These are phyloP conservation scores for Rhagoletis pomonella DNA, from an alignment of 1,140 invertebrate genomes.

Conservation along the genomic window DNA sequence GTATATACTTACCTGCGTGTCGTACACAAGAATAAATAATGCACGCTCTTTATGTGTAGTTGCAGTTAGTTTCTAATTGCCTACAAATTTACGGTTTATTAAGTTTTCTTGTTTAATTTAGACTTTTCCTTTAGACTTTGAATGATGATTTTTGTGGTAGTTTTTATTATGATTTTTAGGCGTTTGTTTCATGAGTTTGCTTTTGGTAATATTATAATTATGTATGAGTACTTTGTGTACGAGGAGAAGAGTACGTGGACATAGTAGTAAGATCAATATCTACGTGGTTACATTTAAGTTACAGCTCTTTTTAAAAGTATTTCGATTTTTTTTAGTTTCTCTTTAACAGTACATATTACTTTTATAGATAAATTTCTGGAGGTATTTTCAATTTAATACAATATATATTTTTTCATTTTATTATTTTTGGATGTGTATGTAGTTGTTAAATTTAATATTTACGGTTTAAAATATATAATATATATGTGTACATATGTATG, in stretches of 20 bases:
- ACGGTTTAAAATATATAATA: background rate
- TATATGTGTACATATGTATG: background rate
- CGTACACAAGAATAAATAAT: background rate
- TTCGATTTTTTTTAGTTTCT: background rate
- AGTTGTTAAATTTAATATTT: background rate
- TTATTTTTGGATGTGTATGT: background rate
- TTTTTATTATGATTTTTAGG: background rate
- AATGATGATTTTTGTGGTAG: background rate
- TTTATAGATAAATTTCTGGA: constrained; percentile 21
- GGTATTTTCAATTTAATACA: constrained; percentile 50
- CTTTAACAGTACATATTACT: background rate
- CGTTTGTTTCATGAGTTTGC: background rate
- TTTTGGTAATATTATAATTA: constrained; percentile 14
- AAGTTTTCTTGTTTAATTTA: constrained; percentile 6
- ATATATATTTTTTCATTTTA: background rate
- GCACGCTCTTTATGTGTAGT: constrained; percentile 5
- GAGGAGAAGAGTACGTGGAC: background rate
- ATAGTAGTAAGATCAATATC: background rate
- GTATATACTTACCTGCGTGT: background rate
- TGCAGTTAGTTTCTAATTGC: constrained; percentile 29
- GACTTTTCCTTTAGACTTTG: constrained; percentile 43
- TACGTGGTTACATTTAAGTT: constrained; percentile 10
- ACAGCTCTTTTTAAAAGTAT: background rate
- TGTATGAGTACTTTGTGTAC: constrained; percentile 25
- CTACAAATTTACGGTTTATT: constrained; percentile 44